Evolutionary conservation across 2,797 vertebrate species (phyloP).

Genomic region (Nasua narica): DNA sequence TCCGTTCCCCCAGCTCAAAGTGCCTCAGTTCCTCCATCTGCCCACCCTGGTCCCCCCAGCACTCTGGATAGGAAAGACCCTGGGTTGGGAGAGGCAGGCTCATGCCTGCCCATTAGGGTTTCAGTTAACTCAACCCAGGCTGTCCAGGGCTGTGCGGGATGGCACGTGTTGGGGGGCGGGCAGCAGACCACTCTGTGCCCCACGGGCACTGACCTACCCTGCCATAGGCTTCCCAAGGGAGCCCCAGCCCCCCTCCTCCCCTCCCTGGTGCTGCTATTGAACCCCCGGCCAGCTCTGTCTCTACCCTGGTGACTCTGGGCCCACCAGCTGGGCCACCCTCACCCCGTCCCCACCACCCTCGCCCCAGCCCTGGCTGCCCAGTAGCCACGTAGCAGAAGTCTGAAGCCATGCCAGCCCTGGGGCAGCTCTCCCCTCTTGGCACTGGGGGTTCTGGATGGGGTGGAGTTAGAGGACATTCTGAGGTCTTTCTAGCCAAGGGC

Average conservation of each 20-base stretch:
- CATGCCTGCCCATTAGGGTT: neutral
- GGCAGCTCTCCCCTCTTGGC: constrained; percentile 28
- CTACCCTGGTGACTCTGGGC: constrained; percentile 6
- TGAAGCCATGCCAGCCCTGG: constrained; percentile 40
- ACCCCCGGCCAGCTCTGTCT: neutral
- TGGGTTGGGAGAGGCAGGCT: neutral
- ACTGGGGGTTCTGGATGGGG: neutral
- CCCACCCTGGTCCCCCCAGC: neutral
- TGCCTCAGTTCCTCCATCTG: constrained; percentile 71
- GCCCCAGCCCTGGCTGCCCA: constrained; percentile 63
- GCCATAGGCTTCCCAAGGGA: constrained; percentile 59
- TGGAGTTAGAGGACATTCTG: neutral
- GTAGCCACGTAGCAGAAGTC: constrained; percentile 78
- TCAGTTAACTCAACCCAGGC: neutral
- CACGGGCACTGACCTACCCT: constrained; percentile 22
- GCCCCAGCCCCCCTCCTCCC: neutral
- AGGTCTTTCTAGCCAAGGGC: constrained; percentile 16
- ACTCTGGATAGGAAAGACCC: constrained; percentile 14
- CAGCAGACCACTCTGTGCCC: constrained; percentile 60
- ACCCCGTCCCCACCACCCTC: neutral
- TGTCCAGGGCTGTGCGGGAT: neutral
- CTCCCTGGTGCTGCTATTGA: constrained; percentile 68
- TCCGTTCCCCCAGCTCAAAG: constrained; percentile 60
- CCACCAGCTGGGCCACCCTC: neutral
- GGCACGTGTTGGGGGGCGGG: neutral